phyloP scores from a whole-genome alignment of 2,113 vertebrate genomes.

The Cynopterus brachyotis region DNA sequence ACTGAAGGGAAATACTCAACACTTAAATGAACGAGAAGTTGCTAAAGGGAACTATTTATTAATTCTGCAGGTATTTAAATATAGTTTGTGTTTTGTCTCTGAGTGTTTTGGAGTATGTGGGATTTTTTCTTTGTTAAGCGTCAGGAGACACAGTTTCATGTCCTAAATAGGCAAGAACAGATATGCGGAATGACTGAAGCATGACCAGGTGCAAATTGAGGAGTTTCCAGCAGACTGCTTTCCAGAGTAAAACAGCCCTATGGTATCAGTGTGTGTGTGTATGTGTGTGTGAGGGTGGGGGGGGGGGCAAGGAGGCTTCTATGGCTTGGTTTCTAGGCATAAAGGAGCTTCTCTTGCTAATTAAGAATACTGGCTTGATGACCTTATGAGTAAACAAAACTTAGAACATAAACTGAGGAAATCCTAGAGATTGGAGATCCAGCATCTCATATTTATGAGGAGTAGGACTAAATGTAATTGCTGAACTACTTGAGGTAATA shows the following conservation, averaged over 20 bases:
- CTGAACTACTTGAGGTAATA: neutral
- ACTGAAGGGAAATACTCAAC: neutral
- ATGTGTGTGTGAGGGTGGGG: no score
- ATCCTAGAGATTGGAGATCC: neutral
- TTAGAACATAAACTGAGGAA: neutral
- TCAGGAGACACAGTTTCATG: neutral
- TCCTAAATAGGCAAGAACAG: neutral
- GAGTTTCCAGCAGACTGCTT: no score
- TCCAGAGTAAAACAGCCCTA: rapidly evolving
- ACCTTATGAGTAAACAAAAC: neutral
- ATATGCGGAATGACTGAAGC: rapidly evolving
- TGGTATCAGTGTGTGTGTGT: no score
- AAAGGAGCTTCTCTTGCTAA: neutral
- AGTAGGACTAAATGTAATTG: neutral
- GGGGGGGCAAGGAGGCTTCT: rapidly evolving
- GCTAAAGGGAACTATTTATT: no score
- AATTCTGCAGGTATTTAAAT: neutral
- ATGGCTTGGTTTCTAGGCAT: neutral
- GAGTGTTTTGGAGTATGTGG: neutral
- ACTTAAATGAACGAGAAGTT: neutral
- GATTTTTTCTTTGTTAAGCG: neutral
- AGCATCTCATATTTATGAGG: neutral
- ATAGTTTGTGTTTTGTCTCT: neutral
- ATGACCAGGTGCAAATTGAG: rapidly evolving
- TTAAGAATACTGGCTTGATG: neutral